phyloP scores from a whole-genome alignment of 2,888 invertebrate species.

The Cephalotes varians region DNA sequence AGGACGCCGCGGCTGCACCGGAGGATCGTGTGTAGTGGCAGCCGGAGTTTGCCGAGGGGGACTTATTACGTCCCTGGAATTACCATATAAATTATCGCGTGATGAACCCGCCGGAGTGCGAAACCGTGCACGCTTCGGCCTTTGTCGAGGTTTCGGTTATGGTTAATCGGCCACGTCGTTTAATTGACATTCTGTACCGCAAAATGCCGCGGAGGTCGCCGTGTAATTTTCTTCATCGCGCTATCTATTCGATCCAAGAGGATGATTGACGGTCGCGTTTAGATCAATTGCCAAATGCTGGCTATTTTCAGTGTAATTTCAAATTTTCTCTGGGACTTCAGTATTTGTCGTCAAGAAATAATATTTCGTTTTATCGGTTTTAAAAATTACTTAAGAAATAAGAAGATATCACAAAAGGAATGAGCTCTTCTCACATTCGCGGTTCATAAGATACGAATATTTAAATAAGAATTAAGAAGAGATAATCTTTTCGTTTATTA shows the following conservation, averaged over 20 bases:
- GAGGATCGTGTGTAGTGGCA: slow-evolving; percentile 79
- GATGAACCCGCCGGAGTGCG: slow-evolving; percentile 81
- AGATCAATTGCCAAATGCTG: background rate
- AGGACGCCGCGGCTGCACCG: slow-evolving; percentile 69
- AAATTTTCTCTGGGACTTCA: background rate
- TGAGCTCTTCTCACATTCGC: background rate
- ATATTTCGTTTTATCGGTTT: background rate
- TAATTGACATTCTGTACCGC: slow-evolving; percentile 77
- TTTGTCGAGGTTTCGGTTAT: slow-evolving; percentile 83
- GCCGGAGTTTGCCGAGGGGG: slow-evolving; percentile 79
- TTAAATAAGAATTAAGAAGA: background rate
- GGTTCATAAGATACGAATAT: background rate
- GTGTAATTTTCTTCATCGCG: slow-evolving; percentile 67
- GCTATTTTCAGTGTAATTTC: slow-evolving; percentile 11
- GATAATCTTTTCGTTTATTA: slow-evolving; percentile 23
- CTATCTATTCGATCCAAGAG: slow-evolving; percentile 14
- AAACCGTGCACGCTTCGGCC: slow-evolving; percentile 75
- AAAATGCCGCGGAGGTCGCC: slow-evolving; percentile 67
- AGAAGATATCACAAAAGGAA: background rate
- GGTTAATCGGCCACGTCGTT: slow-evolving; percentile 80
- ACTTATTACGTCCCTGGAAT: slow-evolving; percentile 83
- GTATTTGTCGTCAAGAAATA: background rate
- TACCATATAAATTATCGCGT: slow-evolving; percentile 84
- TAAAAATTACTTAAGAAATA: background rate
- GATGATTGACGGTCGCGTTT: slow-evolving; percentile 12